These are phyloP conservation scores for Hirundo rustica DNA, from an alignment of 2,797 vertebrate genomes.

Conservation along the genomic window DNA sequence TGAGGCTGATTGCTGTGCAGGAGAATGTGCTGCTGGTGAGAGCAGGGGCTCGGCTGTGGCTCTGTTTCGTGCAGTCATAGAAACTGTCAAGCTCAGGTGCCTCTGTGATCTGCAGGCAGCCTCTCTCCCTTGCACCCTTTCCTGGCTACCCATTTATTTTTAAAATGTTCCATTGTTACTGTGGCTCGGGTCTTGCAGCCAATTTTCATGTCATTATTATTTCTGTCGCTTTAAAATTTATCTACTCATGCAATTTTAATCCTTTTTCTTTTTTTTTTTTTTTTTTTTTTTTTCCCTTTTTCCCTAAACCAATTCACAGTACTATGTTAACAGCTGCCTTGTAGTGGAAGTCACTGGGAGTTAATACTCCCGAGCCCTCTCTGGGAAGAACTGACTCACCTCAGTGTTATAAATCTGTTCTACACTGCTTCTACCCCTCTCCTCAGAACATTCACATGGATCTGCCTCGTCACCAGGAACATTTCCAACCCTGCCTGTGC, in stretches of 20 bases:
- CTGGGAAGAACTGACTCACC: background rate
- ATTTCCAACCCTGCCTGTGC: background rate
- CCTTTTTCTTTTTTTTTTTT: background rate
- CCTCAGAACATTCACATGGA: background rate
- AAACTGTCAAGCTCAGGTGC: constrained; percentile 56
- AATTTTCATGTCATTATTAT: constrained; percentile 31
- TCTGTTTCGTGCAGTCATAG: constrained; percentile 44
- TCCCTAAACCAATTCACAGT: background rate
- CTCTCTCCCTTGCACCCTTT: constrained; percentile 29
- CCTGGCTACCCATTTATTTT: constrained; percentile 32
- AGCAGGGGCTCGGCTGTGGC: background rate
- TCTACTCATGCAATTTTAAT: constrained; percentile 48
- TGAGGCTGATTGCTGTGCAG: constrained; percentile 20
- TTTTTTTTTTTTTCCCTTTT: background rate
- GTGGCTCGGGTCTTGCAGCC: background rate
- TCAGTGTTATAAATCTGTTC: background rate
- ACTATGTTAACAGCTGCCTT: constrained; percentile 33
- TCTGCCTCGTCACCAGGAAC: background rate
- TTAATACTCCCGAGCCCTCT: background rate
- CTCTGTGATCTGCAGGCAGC: constrained; percentile 44
- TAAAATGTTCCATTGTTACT: background rate
- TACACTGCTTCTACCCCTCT: background rate
- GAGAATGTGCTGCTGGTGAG: constrained; percentile 1
- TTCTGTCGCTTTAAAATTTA: constrained; percentile 45
- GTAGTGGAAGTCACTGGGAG: background rate